Evolutionary conservation across 64 coral and sea anemone species (phyloP), one percentile per base, ranked within the genome.

Genomic region (Acropora tenuis): DNA sequence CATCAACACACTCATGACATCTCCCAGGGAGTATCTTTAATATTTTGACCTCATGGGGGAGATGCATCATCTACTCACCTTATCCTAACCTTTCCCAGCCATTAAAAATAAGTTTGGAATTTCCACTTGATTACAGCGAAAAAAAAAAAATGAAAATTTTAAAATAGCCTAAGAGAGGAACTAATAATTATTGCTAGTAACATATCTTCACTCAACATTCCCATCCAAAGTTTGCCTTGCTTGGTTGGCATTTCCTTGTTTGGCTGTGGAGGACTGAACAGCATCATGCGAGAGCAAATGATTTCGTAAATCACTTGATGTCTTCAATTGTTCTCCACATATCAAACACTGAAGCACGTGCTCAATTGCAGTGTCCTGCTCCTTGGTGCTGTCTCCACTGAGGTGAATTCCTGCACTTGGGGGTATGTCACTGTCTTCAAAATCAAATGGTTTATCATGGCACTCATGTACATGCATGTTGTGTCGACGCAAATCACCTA

Each of bases 401-500:
- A 71, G 43, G 45, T 72, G 69, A 3, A 3, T 44, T 47, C 10
- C 66, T 47, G 16, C 13, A 67, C 43, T 85, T 0, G 45, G 63
- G 30, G 44, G 46, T 17, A 8, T 50, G 6, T 44, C 45, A 18
- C 83, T 67, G 7, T 83, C 83, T 13, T 87, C 84, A 47, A 65
- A 87, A 12, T 87, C 91, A 50, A 93, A 73, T 2, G 76, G 63
- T 47, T 80, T 93, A 40, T 87, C 50, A n/a, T 79, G 90, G 42
- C 74, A 85, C 73, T 95, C 89, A 41, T 95, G 94, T 2, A 95
- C 80, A 40, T 89, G 74, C 69, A 91, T 77, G 50, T 82, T 91
- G 45, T 95, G 94, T 46, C 94, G 83, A 40, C 94, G 83, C 45
- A 95, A 87, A 87, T 95, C 94, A 75, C 94, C 94, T 95, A 19